Percentiles rank a stretch among this genome's conserved stretches.
Evolutionary conservation across 2,888 invertebrate genomes (phyloP).

Genomic region (Trachelus stipa): DNA sequence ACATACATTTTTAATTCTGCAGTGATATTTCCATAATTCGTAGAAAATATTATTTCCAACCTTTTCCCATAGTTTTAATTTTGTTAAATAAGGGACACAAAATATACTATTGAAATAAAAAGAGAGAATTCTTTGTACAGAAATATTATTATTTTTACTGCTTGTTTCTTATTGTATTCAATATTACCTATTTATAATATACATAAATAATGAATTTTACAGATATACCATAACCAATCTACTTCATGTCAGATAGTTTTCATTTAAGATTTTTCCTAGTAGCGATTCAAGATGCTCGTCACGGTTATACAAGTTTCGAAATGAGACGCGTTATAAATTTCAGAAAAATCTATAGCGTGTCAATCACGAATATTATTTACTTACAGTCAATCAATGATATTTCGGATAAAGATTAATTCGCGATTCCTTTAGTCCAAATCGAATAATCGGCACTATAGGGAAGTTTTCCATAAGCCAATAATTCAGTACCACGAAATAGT

Average conservation of each 20-base stretch:
- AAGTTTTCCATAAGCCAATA: conserved; percentile 31
- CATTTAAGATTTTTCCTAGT: neutral
- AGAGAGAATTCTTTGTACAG: neutral
- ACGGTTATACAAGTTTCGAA: neutral
- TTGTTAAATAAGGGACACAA: neutral
- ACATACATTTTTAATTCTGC: neutral
- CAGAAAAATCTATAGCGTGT: neutral
- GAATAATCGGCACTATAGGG: conserved; percentile 39
- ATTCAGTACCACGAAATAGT: conserved; percentile 20
- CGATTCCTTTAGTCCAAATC: conserved; percentile 37
- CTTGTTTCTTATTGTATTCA: neutral
- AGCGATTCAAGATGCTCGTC: neutral
- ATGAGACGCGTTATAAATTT: neutral
- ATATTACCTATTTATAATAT: neutral
- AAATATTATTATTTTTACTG: neutral
- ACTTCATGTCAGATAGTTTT: neutral
- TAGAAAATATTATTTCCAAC: neutral
- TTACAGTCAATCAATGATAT: neutral
- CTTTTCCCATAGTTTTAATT: neutral
- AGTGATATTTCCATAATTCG: neutral
- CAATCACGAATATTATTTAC: neutral
- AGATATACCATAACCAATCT: neutral
- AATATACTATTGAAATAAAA: neutral
- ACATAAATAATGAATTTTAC: neutral
- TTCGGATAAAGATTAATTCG: conserved; percentile 36